A percentile compares a stretch with the other conserved stretches of the same genome.
Conservation (phyloP, 1,140 invertebrate genomes). For the Drosophila miranda region DNA sequence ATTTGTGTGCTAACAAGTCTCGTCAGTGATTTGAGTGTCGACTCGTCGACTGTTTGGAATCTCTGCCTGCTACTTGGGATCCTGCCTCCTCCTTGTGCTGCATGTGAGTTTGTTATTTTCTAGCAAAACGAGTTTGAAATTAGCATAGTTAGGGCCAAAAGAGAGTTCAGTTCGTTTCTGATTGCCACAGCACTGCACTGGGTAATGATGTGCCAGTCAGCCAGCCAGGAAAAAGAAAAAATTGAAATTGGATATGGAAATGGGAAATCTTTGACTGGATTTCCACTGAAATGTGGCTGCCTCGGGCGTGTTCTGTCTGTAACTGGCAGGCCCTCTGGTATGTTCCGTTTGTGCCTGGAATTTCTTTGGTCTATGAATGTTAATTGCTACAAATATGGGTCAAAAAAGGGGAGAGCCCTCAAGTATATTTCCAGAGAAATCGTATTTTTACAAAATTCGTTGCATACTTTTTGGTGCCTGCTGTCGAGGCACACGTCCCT, state of each 20-base stretch:
- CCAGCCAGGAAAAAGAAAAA: not conserved
- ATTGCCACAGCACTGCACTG: constrained; percentile 45
- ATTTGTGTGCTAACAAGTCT: constrained; percentile 50
- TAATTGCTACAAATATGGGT: constrained; percentile 24
- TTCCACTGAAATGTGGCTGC: not conserved
- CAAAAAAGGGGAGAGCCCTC: not conserved
- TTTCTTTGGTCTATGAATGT: constrained; percentile 23
- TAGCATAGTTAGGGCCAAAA: constrained; percentile 70
- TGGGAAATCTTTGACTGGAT: constrained; percentile 7
- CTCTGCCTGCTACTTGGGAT: too few species aligned
- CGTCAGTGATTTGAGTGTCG: constrained; percentile 49
- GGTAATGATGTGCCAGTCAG: constrained; percentile 61
- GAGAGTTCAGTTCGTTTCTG: constrained; percentile 15
- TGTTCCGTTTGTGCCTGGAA: not conserved
- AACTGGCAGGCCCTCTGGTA: not conserved
- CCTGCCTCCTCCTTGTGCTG: constrained; percentile 2
- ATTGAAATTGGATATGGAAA: constrained; percentile 14
- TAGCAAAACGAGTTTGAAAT: constrained; percentile 65
- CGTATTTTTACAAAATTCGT: too few species aligned
- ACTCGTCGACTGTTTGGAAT: too few species aligned
- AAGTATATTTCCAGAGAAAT: too few species aligned
- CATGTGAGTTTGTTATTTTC: constrained; percentile 66
- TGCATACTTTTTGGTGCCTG: too few species aligned
- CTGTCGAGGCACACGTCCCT: too few species aligned
- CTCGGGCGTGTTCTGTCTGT: not conserved